These are phyloP conservation scores for Platygyra sinensis DNA, from an alignment of 64 coral and sea anemone genomes.

Conservation along the genomic window DNA sequence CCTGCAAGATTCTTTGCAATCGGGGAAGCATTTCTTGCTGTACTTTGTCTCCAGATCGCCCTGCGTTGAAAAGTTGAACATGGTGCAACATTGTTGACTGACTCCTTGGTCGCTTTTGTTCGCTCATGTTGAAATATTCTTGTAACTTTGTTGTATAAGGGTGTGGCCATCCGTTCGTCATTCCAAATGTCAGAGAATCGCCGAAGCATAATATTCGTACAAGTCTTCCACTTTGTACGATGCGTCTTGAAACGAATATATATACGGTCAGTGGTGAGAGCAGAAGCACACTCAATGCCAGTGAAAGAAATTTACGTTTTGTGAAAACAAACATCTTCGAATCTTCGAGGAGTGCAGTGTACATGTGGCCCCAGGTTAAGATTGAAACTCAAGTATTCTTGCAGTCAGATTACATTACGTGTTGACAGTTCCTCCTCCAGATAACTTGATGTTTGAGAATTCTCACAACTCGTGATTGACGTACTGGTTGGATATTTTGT, in stretches of 20 bases:
- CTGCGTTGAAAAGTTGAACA: constrained; percentile 61
- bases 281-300: neutral
- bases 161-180: neutral
- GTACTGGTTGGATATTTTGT: too few species aligned
- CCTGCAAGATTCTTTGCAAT: constrained; percentile 9
- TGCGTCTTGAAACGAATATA: neutral
- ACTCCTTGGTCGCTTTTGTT: neutral
- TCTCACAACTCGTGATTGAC: too few species aligned
- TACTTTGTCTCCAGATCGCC: constrained; percentile 44
- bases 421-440: too few species aligned
- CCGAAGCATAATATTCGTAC: constrained; percentile 68
- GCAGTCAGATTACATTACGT: too few species aligned
- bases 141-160: constrained; percentile 49
- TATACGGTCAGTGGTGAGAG: neutral
- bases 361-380: too few species aligned
- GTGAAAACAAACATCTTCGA: neutral
- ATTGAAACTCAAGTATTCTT: too few species aligned
- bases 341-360: too few species aligned
- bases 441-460: too few species aligned
- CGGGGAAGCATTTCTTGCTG: constrained; percentile 44
- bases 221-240: neutral
- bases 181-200: constrained; percentile 58
- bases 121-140: constrained; percentile 22
- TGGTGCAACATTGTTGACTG: neutral
- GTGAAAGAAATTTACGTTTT: too few species aligned